A percentile compares a stretch with the other conserved stretches of the same genome.
Evolutionary conservation across 92 coral and sea anemone species (phyloP).

Genomic region (Meandrina meandrites): DNA sequence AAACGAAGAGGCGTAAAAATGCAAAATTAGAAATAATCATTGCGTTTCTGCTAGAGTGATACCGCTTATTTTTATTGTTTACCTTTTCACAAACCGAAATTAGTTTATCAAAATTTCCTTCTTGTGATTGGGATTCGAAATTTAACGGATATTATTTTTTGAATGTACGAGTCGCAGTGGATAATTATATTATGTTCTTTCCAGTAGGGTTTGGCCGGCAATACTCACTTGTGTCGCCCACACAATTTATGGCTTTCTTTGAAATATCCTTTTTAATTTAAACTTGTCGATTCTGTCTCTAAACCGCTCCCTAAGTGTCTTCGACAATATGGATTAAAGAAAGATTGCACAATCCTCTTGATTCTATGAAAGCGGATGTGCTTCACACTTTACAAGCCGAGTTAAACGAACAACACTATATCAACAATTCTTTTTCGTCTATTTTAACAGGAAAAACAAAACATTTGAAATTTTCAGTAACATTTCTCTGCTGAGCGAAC

Average conservation of each 20-base stretch:
- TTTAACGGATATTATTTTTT: constrained; percentile 17
- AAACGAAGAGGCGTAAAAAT: constrained; percentile 17
- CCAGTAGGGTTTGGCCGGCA: background rate
- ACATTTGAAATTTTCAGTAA: background rate
- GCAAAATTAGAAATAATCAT: constrained; percentile 20
- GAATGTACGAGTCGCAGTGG: background rate
- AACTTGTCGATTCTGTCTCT: background rate
- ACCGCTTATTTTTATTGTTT: constrained; percentile 27
- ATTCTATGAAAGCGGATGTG: background rate
- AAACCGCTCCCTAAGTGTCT: background rate
- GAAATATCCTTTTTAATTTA: constrained; percentile 16
- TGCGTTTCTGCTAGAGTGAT: background rate
- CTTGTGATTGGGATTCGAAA: constrained; percentile 11
- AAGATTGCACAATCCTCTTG: background rate
- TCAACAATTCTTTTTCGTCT: background rate
- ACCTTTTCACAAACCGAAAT: constrained; percentile 13
- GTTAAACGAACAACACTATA: background rate
- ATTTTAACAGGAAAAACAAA: background rate
- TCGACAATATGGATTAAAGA: background rate
- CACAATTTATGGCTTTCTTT: constrained; percentile 8
- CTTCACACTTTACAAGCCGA: background rate
- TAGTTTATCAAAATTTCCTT: constrained; percentile 12
- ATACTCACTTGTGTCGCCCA: constrained; percentile 14
- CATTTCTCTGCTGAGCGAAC: background rate
- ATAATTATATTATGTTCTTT: background rate